Base-by-base conservation (phyloP, 2,113 vertebrate genomes). In the Balaeniceps rex region DNA sequence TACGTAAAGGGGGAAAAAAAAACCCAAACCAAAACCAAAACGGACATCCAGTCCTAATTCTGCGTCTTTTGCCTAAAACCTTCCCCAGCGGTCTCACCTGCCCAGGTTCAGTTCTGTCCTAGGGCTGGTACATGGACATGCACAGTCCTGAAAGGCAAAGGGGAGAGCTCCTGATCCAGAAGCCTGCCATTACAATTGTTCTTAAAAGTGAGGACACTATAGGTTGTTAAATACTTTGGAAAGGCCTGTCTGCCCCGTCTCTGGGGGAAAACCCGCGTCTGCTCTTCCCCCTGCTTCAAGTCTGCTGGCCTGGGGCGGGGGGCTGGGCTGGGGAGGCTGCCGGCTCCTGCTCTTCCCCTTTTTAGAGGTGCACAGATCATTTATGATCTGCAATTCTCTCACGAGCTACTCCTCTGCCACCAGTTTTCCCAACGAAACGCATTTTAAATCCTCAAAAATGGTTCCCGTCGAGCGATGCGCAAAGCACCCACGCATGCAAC, bases 141-240 rank as follows among this genome's bases (percentile, higher is more conserved):
- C 8, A 7, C 16, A 4, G 58, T 11, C 36, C 82, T 12, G 58
- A 57, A 12, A 22, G 42, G 72, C 57, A 12, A 12, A 49, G 36
- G 31, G 28, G 36, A 65, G 14, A 21, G 60, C 52, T 51, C n/a
- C 80, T 4, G 42, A 15, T 5, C 31, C 72, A 2, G 17, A 6
- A 6, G 42, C 1, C 64, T 10, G 57, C 40, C 46, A 11, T n/a
- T 11, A 11, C n/a, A 12, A 7, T 4, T 3, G 38, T 26, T 14
- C 19, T 22, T 3, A 12, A 7, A 21, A 57, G 31, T 1, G 31
- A 23, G 14, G 60, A 6, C 44, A 1, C 12, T 7, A 5, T 2
- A 10, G 28, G 0, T n/a, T 13, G 28, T 4, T 3, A 14, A 38
- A 11, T 2, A 17, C 15, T 49, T 15, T 1, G 14, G 57, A 14